Base-by-base conservation (phyloP, 2,113 vertebrate genomes). In the Zosterops hypoxanthus region DNA sequence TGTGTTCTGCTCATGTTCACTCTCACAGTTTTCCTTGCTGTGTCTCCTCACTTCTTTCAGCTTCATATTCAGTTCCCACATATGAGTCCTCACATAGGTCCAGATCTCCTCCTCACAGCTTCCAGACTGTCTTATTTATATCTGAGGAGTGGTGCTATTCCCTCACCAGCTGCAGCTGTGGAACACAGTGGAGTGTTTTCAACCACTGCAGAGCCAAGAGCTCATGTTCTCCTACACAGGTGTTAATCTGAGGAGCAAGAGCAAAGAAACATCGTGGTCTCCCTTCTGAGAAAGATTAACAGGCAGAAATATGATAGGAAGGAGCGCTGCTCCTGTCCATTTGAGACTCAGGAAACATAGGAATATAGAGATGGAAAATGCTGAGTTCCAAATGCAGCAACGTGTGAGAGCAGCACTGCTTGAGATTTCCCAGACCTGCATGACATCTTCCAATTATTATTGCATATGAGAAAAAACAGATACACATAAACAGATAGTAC, bases 391-490 rank as follows among this genome's bases (percentile, higher is more conserved):
- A 71, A 79, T 44, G 41, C 14, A 85, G 24, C 33, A 49, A 41
- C 1, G 5, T 44, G 53, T 39, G 44, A 85, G 49, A 82, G 24
- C 34, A 69, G 24, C 19, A 46, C 17, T 17, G 49, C 19, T 41
- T 93, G 92, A 96, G 17, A 46, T 76, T 94, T 79, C 49, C 56
- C 85, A 90, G 92, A 96, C 41, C 65, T 47, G 28, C 42, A 39
- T 52, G 56, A 64, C 28, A 53, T 88, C 47, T 84, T 92, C 65
- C 69, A 80, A 47, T 86, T 82, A 69, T 79, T 90, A 90, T 16
- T 88, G 78, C 78, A 82, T 84, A 47, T 88, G 88, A 96, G 61
- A 94, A 78, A 92, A 97, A 94, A 11, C 91, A 96, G 96, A 82
- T 79, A 61, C 63, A 94, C 81, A 92, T 90, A 92, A 96, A 95